phyloP scores from a whole-genome alignment of 2,113 vertebrate genomes.

The Lophius piscatorius region DNA sequence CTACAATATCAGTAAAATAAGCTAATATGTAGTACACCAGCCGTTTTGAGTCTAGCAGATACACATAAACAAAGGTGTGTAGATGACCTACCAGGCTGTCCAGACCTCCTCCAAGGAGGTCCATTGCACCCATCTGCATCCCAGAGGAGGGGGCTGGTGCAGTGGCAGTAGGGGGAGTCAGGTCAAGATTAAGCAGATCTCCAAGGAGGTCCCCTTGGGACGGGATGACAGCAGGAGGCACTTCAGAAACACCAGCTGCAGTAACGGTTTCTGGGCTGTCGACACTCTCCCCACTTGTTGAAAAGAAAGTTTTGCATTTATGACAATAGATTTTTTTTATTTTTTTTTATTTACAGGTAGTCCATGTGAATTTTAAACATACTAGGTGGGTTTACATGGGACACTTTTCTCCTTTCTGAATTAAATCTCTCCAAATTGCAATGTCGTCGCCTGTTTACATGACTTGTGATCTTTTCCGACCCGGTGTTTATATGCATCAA shows the following conservation, averaged over 20 bases:
- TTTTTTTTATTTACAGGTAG: no score
- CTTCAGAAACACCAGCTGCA: constrained; percentile 77
- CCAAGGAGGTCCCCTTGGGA: constrained; percentile 93
- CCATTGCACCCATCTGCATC: constrained; percentile 91
- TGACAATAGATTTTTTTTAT: no score
- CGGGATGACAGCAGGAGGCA: constrained; percentile 88
- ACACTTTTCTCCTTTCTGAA: no score
- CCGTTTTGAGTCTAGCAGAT: not conserved
- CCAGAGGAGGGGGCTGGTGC: constrained; percentile 79
- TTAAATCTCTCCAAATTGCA: no score
- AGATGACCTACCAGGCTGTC: constrained; percentile 89
- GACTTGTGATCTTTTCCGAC: no score
- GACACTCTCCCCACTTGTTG: constrained; percentile 83
- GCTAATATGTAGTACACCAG: not conserved
- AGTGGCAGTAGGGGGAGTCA: constrained; percentile 85
- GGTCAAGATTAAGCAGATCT: constrained; percentile 94
- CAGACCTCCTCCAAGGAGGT: constrained; percentile 92
- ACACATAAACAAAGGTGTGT: not conserved
- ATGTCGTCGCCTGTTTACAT: no score
- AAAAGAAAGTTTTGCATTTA: no score
- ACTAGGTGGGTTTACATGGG: no score
- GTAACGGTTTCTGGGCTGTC: constrained; percentile 87
- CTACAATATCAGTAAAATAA: no score
- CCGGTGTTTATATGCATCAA: no score
- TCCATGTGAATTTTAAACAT: no score